Base-by-base conservation (phyloP, 2,113 vertebrate genomes). In the Trematocara unimaculatum region DNA sequence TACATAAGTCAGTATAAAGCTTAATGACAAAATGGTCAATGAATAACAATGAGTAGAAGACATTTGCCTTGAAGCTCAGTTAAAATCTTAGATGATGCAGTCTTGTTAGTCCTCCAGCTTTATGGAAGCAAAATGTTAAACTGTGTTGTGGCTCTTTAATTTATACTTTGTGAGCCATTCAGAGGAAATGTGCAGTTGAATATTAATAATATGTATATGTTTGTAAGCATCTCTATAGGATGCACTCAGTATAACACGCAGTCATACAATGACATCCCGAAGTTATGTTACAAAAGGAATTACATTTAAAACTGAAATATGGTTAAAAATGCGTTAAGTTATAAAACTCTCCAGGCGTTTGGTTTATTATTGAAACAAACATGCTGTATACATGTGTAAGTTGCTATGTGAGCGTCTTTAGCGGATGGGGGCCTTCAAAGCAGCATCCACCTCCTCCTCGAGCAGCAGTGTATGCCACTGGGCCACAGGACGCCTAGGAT, bases 401-500 rank as follows among this genome's bases (percentile, higher is more conserved):
- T 60, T 18, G 42, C 3, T 62, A 12, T 53, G 53, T 70, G 60
- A 7, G 20, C 11, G 7, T 55, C 79, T 86, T 96, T 95, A 97
- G 91, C 95, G 97, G 45, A 97, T 95, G 56, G 96, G 95, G 56
- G 96, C 94, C 87, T 97, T 97, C 33, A 98, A 92, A 6, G 94
- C 94, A 2, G 95, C 95, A 9, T 97, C 97, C 72, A 98, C 94
- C 64, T 97, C 97, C 83, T 97, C 97, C 88, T 97, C 97, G 0
- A 93, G 82, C 78, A 81, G 94, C 85, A 98, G 95, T 5, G 95
- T 96, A 91, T 98, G 97, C 97, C 97, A 98, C 94, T 97, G 97
- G 47, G 97, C 97, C 56, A 97, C 96, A 1, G 97, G 97, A 42
- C 97, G 96, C 53, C 97, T 94, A 45, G 97, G 97, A 82, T 98